Evolutionary conservation across 2,888 invertebrate genomes (phyloP).

Genomic region (Drepanosiphum platanoidis): DNA sequence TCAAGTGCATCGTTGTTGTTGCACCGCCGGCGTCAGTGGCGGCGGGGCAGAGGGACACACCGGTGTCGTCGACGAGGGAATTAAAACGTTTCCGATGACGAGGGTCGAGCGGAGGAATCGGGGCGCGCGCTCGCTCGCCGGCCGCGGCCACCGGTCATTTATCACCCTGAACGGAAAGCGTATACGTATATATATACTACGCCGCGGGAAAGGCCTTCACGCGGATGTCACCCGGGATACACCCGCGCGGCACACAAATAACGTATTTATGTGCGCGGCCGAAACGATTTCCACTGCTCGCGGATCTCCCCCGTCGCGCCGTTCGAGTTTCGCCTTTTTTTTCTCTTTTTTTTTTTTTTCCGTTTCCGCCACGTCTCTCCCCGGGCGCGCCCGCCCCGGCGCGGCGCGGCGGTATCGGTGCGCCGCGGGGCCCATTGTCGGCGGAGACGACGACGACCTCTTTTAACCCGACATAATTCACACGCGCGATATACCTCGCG

Average conservation of each 20-base stretch:
- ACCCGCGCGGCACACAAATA: conserved; percentile 34
- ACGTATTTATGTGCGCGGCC: conserved; percentile 31
- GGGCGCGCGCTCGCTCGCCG: not conserved
- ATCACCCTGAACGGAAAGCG: conserved; percentile 36
- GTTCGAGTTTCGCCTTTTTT: not conserved
- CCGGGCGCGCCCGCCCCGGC: not conserved
- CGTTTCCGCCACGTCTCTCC: not conserved
- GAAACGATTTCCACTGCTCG: conserved; percentile 35
- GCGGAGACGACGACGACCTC: not conserved
- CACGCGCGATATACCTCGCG: not conserved
- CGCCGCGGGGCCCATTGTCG: not conserved
- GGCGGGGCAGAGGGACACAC: no score
- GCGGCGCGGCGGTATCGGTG: no score
- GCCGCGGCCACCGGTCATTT: conserved; percentile 46
- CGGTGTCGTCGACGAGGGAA: conserved; percentile 48
- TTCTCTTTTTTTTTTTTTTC: not conserved
- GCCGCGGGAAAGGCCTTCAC: not conserved
- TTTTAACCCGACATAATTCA: conserved; percentile 21
- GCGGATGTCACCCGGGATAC: conserved; percentile 37
- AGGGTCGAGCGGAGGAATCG: not conserved
- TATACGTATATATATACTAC: not conserved
- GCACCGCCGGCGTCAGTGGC: no score
- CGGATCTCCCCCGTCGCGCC: not conserved
- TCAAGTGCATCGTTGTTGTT: no score
- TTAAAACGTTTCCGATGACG: conserved; percentile 47